Evolutionary conservation across 2,113 vertebrate species (phyloP).

Genomic region (Gymnarchus niloticus): DNA sequence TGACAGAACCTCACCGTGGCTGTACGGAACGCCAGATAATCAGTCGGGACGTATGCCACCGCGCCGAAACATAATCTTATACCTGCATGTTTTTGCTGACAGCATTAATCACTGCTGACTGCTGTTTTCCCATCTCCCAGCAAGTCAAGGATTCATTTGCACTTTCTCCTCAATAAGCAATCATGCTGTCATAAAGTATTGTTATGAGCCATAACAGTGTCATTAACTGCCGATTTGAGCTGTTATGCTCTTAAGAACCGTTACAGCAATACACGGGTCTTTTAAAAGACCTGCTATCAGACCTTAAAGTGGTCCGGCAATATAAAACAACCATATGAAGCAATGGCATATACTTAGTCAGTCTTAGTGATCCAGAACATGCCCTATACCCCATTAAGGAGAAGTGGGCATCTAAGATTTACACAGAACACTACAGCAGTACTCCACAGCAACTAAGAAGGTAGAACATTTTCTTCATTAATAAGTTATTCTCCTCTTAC

Average conservation of each 20-base stretch:
- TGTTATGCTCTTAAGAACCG: background rate
- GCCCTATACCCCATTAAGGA: background rate
- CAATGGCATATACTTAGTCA: background rate
- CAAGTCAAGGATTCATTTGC: background rate
- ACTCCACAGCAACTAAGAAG: background rate
- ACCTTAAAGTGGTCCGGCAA: background rate
- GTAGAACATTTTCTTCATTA: conserved; percentile 12
- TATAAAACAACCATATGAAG: background rate
- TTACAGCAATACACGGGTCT: background rate
- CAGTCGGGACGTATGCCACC: background rate
- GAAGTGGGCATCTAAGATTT: background rate
- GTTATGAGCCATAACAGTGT: background rate
- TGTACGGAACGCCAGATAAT: background rate
- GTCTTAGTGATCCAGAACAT: background rate
- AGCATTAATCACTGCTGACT: background rate
- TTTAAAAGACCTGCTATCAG: background rate
- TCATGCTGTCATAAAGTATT: background rate
- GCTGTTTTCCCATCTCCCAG: background rate
- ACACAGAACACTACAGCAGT: background rate
- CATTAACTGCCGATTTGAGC: background rate
- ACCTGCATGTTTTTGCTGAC: background rate
- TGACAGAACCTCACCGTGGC: background rate
- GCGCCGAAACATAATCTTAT: background rate
- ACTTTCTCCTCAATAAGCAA: conserved; percentile 5
- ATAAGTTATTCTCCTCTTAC: background rate